These are phyloP conservation scores for Ophioninae sp. DNA, from an alignment of 2,888 invertebrate species.

Conservation along the genomic window DNA sequence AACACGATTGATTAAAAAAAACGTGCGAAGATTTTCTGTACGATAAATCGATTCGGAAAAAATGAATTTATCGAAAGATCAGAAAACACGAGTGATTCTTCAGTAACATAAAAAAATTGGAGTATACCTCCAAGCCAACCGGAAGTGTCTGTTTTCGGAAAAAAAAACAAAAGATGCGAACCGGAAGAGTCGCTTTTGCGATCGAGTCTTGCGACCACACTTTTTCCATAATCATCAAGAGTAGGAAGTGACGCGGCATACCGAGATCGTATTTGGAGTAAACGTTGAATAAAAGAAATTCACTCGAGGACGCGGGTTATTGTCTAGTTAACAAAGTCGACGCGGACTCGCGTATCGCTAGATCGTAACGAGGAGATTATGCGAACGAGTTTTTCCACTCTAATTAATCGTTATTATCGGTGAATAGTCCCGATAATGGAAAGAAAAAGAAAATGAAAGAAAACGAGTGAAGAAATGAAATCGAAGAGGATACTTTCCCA, in stretches of 20 bases:
- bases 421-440: not conserved
- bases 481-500: not conserved
- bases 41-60: not conserved
- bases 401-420: constrained; percentile 37
- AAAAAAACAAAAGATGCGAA: not conserved
- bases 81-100: not conserved
- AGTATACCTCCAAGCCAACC: not conserved
- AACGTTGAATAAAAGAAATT: constrained; percentile 29
- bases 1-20: not conserved
- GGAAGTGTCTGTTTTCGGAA: not conserved
- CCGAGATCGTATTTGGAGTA: constrained; percentile 11
- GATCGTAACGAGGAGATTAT: constrained; percentile 13
- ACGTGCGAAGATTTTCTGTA: not conserved
- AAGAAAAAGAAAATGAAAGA: not conserved
- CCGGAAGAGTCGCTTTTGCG: not conserved
- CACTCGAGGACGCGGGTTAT: constrained; percentile 38
- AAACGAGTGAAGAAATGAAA: not conserved
- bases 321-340: constrained; percentile 37
- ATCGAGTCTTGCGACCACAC: not conserved
- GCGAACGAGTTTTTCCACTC: constrained; percentile 14
- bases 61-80: not conserved
- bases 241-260: constrained; percentile 3
- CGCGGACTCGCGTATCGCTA: constrained; percentile 19
- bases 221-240: not conserved
- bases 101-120: not conserved